Conservation (phyloP, 2,113 vertebrate genomes). For the Gallinago media region DNA sequence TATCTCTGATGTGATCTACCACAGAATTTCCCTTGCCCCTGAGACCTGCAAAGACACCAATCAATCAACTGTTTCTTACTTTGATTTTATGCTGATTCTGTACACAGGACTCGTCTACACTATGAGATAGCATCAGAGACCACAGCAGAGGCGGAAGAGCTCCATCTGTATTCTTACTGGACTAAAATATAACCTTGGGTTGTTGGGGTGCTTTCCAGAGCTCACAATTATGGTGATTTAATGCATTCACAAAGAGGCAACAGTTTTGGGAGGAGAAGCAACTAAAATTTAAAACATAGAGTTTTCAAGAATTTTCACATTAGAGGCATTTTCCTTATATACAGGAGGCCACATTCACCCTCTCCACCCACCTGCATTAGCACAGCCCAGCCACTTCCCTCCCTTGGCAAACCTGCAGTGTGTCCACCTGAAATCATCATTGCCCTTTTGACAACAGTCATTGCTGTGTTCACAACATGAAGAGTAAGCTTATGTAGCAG, state of each 20-base stretch:
- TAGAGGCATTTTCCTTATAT: background rate
- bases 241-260: background rate
- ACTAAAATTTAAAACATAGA: background rate
- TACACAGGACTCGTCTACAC: background rate
- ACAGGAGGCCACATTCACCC: background rate
- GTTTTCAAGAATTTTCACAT: background rate
- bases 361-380: background rate
- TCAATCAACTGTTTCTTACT: background rate
- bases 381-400: background rate
- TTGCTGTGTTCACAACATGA: background rate
- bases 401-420: background rate
- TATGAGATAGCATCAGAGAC: background rate
- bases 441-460: background rate
- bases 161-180: background rate
- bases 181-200: background rate
- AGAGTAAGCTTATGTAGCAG: background rate
- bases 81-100: background rate
- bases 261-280: background rate
- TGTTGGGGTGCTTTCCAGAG: background rate
- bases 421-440: background rate
- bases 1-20: background rate
- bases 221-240: background rate
- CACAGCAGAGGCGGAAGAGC: background rate
- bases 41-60: background rate
- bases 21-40: background rate